Percentiles rank a stretch among this genome's conserved stretches.
phyloP scores from a whole-genome alignment of 2,797 vertebrate genomes.

The Morelia viridis region DNA sequence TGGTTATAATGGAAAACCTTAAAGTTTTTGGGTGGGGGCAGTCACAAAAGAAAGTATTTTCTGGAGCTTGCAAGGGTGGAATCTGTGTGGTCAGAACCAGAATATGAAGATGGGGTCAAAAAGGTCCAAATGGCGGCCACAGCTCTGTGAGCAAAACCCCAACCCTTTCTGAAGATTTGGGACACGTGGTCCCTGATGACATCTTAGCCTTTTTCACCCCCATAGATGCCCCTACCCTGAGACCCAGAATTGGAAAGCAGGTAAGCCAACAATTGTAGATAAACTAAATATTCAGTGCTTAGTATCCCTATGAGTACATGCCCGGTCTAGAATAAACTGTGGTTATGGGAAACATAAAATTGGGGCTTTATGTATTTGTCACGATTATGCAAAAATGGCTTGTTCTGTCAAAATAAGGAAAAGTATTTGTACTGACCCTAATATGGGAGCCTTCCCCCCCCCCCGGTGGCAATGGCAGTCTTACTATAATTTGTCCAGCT shows the following conservation, averaged over 20 bases:
- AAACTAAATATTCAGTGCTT: neutral
- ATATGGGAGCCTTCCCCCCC: neutral
- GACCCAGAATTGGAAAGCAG: neutral
- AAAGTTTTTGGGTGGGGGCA: constrained; percentile 58
- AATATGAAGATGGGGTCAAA: constrained; percentile 41
- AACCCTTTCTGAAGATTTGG: neutral
- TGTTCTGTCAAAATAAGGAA: neutral
- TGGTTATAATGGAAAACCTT: constrained; percentile 71
- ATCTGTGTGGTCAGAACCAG: constrained; percentile 12
- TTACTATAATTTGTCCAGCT: neutral
- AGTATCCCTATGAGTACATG: neutral
- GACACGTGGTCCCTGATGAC: neutral
- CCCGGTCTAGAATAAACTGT: no score
- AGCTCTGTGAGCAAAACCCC: neutral
- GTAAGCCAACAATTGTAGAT: neutral
- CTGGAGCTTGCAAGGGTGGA: constrained; percentile 60
- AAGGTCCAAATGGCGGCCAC: constrained; percentile 65
- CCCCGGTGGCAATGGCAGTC: neutral
- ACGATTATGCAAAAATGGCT: neutral
- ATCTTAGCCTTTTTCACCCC: neutral
- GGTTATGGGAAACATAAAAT: neutral
- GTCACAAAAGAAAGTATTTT: constrained; percentile 69
- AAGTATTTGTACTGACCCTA: neutral
- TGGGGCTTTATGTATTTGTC: neutral
- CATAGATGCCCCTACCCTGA: neutral